These are phyloP conservation scores for Liodrosophila aerea DNA, from an alignment of 2,888 invertebrate genomes.

Conservation along the genomic window DNA sequence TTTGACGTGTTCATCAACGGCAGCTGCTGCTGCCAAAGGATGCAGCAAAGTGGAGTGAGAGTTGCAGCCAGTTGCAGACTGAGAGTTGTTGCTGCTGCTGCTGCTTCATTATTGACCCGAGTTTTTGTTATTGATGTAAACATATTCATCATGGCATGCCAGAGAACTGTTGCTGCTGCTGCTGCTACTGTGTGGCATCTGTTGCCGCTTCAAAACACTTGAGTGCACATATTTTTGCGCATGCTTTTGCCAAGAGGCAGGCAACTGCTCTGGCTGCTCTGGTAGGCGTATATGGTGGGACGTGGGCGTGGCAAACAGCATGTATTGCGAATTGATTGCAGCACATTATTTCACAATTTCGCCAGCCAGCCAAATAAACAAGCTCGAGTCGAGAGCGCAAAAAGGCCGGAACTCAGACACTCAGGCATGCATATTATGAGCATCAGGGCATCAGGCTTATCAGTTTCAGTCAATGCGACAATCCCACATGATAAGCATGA, in stretches of 20 bases:
- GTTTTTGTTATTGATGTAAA: slow-evolving; percentile 69
- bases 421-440: slow-evolving; percentile 37
- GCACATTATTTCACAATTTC: slow-evolving; percentile 72
- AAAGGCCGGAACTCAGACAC: slow-evolving; percentile 26
- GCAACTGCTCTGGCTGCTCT: neutral
- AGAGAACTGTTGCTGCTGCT: slow-evolving; percentile 26
- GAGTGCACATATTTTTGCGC: slow-evolving; percentile 58
- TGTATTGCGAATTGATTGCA: slow-evolving; percentile 69
- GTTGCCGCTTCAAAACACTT: slow-evolving; percentile 65
- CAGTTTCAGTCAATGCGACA: slow-evolving; percentile 52
- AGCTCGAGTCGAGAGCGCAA: slow-evolving; percentile 3
- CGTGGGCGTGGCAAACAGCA: slow-evolving; percentile 23
- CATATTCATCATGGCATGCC: slow-evolving; percentile 63
- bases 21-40: slow-evolving; percentile 14
- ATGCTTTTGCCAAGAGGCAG: slow-evolving; percentile 10
- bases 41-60: neutral
- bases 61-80: neutral
- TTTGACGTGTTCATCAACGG: slow-evolving; percentile 55
- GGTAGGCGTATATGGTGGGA: too few species aligned
- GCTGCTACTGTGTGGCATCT: slow-evolving; percentile 35
- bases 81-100: slow-evolving; percentile 6
- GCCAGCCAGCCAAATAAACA: slow-evolving; percentile 64
- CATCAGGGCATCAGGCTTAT: slow-evolving; percentile 48
- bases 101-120: slow-evolving; percentile 62
- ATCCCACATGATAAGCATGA: slow-evolving; percentile 22